phyloP scores from a whole-genome alignment of 2,888 invertebrate species.

The Acholoe squamosa region DNA sequence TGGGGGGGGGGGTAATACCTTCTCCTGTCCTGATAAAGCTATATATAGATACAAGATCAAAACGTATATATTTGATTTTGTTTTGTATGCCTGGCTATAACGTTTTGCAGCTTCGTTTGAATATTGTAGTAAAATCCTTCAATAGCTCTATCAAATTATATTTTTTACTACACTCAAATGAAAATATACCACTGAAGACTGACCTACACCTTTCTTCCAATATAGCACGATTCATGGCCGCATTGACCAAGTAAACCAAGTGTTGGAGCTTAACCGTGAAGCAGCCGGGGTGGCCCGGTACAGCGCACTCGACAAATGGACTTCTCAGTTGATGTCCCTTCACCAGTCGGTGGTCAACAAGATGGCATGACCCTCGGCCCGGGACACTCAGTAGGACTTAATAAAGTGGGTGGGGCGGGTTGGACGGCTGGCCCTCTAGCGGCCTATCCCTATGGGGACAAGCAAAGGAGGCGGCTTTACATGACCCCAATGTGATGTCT shows the following conservation, averaged over 20 bases:
- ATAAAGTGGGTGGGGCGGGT: slow-evolving; percentile 3
- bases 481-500: slow-evolving; percentile 15
- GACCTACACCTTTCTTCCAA: not conserved
- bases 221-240: slow-evolving; percentile 85
- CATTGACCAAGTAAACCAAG: slow-evolving; percentile 93
- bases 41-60: no score
- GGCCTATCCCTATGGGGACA: not conserved
- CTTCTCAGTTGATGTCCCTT: slow-evolving; percentile 92
- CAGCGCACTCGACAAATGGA: slow-evolving; percentile 97
- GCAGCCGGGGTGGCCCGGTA: slow-evolving; percentile 92
- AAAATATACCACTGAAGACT: no score
- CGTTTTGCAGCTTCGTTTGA: no score
- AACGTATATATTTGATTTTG: no score
- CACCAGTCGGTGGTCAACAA: slow-evolving; percentile 96
- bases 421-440: not conserved
- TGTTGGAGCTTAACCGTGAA: slow-evolving; percentile 90
- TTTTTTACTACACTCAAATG: no score
- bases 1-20: no score
- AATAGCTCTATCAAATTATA: no score
- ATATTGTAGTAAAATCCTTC: no score
- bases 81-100: no score
- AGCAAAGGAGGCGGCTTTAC: not conserved
- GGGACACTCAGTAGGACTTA: slow-evolving; percentile 50
- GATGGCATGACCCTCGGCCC: slow-evolving; percentile 88
- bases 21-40: no score